Evolutionary conservation across 2,888 invertebrate species (phyloP).

Genomic region (Phaonia tiefii): DNA sequence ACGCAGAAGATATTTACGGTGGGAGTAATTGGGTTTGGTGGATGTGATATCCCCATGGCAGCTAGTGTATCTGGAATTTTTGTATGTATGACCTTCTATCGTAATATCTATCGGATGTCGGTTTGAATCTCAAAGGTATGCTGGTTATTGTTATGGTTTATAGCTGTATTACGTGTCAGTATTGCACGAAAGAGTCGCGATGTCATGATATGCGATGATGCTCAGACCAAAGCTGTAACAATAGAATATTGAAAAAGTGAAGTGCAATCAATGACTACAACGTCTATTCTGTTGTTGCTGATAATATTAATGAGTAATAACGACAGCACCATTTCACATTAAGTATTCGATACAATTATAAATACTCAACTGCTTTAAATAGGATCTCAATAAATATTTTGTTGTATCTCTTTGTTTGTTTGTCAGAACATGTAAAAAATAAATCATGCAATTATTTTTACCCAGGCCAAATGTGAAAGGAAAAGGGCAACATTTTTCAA

Average conservation of each 20-base stretch:
- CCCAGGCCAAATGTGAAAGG: not conserved
- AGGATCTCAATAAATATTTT: not conserved
- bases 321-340: not conserved
- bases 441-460: not conserved
- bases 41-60: too few relatives aligned
- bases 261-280: conserved; percentile 53
- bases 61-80: too few relatives aligned
- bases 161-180: conserved; percentile 48
- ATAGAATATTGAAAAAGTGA: conserved; percentile 40
- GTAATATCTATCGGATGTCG: too few relatives aligned
- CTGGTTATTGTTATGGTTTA: conserved; percentile 47
- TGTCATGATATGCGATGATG: conserved; percentile 34
- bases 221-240: conserved; percentile 9
- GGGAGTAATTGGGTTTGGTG: too few relatives aligned
- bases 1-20: too few relatives aligned
- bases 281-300: not conserved
- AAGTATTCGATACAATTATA: not conserved
- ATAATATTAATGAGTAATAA: not conserved
- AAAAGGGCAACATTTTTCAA: not conserved
- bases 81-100: too few relatives aligned
- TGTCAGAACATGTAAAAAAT: too few relatives aligned
- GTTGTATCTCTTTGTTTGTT: not conserved
- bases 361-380: conserved; percentile 12
- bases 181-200: conserved; percentile 45
- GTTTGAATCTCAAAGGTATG: conserved; percentile 55